Evolutionary conservation across 1,140 invertebrate genomes (phyloP), one percentile per base, ranked within the genome.

Genomic region (Gonioctena quinquepunctata): DNA sequence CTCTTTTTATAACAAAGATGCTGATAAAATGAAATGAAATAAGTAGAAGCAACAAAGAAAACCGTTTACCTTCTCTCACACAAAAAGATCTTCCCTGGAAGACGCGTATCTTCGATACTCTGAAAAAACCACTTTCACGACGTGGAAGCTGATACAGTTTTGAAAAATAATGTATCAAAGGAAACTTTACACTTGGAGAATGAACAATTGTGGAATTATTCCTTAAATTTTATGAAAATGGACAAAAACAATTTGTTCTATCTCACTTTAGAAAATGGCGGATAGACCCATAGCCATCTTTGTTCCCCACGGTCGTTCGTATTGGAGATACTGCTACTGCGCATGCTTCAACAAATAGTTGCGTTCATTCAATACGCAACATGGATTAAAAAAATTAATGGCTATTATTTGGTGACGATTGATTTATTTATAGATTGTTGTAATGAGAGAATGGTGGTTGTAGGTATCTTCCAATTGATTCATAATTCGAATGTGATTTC

Each of bases 181-280:
- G 5, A 13, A 5, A 49, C 18, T 62, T 68, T 70, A 68, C 72
- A 66, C 66, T 74, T 42, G 52, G 33, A 19, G 62, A 48, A 1
- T 18, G 13, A 68, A 77, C 77, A 73, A 66, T 57, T 21, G 23
- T 7, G 16, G 50, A 73, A 76, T 68, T 75, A 33, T 61, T 49
- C 16, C 50, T 26, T 48, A 71, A 76, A 72, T 71, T 74, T 66
- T 61, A 21, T 23, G 69, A 75, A 76, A 80, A 79, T 74, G 67
- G 54, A 54, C 60, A 74, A 75, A 80, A 81, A 81, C 76, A 77
- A 72, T 75, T 78, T 68, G 70, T 73, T 82, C 81, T 82, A 75
- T 82, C 81, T 82, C 81, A 80, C 81, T 82, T 82, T 82, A 81
- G 81, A 82, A 82, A 81, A 82, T 82, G 81, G 81, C 81, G 72